These are phyloP conservation scores for Semnornis frantzii DNA, from an alignment of 2,113 vertebrate genomes.

Conservation along the genomic window DNA sequence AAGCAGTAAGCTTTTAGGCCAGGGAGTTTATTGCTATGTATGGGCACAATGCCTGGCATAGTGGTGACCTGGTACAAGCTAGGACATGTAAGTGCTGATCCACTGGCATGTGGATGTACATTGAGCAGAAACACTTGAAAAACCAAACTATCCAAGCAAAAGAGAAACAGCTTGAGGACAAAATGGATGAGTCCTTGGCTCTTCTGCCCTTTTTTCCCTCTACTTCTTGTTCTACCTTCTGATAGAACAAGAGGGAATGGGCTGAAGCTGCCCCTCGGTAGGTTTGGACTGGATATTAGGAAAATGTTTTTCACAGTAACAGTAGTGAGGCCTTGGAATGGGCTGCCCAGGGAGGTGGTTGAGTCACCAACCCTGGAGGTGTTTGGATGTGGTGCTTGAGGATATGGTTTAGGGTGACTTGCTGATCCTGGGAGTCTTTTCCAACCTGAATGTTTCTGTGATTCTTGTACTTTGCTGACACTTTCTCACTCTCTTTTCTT, in stretches of 20 bases:
- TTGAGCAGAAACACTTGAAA: not conserved
- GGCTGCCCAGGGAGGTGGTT: no score
- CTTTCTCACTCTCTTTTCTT: not conserved
- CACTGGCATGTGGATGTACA: no score
- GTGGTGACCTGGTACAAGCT: not conserved
- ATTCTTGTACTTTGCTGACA: not conserved
- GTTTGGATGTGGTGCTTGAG: no score
- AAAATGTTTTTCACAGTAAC: no score
- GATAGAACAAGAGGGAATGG: no score
- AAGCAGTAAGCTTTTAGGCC: not conserved
- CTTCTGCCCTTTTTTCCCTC: not conserved
- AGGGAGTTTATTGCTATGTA: not conserved
- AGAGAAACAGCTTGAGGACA: not conserved
- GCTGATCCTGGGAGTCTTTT: no score
- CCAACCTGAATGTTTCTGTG: no score
- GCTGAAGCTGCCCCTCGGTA: no score
- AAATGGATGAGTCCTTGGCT: not conserved
- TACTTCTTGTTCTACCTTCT: not conserved
- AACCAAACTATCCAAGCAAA: not conserved
- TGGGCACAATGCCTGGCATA: not conserved
- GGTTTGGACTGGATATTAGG: no score
- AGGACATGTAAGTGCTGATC: not conserved
- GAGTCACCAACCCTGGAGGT: no score
- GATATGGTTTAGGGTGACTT: no score
- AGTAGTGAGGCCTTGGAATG: no score